Conservation (phyloP, 2,113 vertebrate genomes). For the Solea senegalensis region DNA sequence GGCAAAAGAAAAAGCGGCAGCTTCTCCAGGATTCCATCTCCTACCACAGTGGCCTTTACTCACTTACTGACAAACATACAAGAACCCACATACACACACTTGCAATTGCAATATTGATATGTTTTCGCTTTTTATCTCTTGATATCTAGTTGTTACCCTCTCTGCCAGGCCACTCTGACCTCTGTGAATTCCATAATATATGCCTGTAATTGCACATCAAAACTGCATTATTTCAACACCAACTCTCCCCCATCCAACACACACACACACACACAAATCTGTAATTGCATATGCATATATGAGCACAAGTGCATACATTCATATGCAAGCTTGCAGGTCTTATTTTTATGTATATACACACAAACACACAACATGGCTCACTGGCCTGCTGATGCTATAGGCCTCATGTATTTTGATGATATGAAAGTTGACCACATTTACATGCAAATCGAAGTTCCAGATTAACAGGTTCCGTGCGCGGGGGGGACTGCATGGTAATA, state of each 20-base stretch:
- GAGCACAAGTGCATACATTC: slow-evolving; percentile 36
- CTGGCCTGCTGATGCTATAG: slow-evolving; percentile 58
- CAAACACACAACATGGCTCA: slow-evolving; percentile 38
- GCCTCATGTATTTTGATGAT: slow-evolving; percentile 99
- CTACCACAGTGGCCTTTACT: slow-evolving; percentile 83
- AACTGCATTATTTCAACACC: slow-evolving; percentile 89
- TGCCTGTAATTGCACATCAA: slow-evolving; percentile 94
- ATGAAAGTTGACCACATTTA: slow-evolving; percentile 99
- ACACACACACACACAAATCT: slow-evolving; percentile 27
- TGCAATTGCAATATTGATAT: slow-evolving; percentile 89
- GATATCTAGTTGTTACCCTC: slow-evolving; percentile 78
- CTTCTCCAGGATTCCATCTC: slow-evolving; percentile 72
- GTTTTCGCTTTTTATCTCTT: slow-evolving; percentile 89
- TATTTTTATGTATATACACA: slow-evolving; percentile 37
- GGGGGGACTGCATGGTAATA: slow-evolving; percentile 92
- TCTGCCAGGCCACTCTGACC: slow-evolving; percentile 84
- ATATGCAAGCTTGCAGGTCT: slow-evolving; percentile 25
- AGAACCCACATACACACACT: slow-evolving; percentile 24
- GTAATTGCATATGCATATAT: slow-evolving; percentile 48
- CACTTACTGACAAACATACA: slow-evolving; percentile 70
- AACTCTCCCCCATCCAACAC: slow-evolving; percentile 25
- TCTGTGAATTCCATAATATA: slow-evolving; percentile 96
- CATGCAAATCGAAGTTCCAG: slow-evolving; percentile 99
- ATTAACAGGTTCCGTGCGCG: slow-evolving; percentile 94
- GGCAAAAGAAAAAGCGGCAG: slow-evolving; percentile 67